Conservation (phyloP, 2,888 invertebrate genomes). For the Tenthredo mesomela region DNA sequence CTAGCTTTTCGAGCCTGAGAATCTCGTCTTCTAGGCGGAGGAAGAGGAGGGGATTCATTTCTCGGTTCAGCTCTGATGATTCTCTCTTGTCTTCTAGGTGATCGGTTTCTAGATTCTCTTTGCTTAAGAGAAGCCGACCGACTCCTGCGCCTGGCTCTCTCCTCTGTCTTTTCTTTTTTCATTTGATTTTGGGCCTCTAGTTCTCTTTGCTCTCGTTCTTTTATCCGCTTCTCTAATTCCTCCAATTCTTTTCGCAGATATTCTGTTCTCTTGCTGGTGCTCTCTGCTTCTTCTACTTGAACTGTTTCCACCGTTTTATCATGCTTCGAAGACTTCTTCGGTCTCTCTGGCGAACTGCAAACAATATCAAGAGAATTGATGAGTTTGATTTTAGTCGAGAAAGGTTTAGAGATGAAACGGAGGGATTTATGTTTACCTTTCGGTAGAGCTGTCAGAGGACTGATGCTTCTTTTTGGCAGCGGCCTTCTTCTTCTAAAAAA, state of each 20-base stretch:
- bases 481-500: slow-evolving; percentile 81
- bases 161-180: slow-evolving; percentile 61
- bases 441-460: slow-evolving; percentile 80
- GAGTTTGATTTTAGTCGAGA: not conserved
- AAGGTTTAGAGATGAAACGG: not conserved
- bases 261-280: slow-evolving; percentile 57
- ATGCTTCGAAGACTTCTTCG: slow-evolving; percentile 68
- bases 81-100: slow-evolving; percentile 67
- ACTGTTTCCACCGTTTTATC: slow-evolving; percentile 64
- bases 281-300: slow-evolving; percentile 58
- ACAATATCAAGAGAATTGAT: not conserved
- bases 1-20: slow-evolving; percentile 56
- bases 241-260: slow-evolving; percentile 59
- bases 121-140: slow-evolving; percentile 68
- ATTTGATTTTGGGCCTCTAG: slow-evolving; percentile 53
- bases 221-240: slow-evolving; percentile 62
- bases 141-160: slow-evolving; percentile 64
- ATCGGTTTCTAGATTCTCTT: slow-evolving; percentile 67
- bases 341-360: slow-evolving; percentile 71
- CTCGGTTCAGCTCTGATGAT: slow-evolving; percentile 52
- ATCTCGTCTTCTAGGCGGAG: slow-evolving; percentile 56
- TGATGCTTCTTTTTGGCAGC: slow-evolving; percentile 80
- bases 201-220: slow-evolving; percentile 55
- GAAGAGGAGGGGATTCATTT: slow-evolving; percentile 55
- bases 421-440: slow-evolving; percentile 77